Conservation (phyloP, 1,140 invertebrate species). For the Habropoda laboriosa region DNA sequence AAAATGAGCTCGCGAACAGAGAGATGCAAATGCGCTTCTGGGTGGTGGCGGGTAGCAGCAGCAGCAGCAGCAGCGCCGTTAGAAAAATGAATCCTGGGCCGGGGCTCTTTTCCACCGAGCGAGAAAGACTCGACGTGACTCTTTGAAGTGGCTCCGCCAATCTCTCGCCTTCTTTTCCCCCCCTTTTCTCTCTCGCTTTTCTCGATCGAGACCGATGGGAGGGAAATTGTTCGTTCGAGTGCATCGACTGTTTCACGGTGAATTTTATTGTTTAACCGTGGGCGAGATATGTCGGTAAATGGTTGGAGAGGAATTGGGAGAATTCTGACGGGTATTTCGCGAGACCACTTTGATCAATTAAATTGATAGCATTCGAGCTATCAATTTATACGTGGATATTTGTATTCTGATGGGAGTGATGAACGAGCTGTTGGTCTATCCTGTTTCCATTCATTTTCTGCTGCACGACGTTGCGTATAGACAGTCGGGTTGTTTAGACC, state of each 20-base stretch:
- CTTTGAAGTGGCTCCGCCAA: constrained; percentile 18
- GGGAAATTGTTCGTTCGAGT: not conserved
- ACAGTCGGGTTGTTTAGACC: no score
- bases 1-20: constrained; percentile 59
- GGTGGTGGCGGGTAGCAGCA: no score
- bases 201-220: not conserved
- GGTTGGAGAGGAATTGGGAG: no score
- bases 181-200: no score
- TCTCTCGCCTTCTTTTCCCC: not conserved
- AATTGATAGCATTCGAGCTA: no score
- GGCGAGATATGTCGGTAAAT: no score
- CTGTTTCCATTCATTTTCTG: not conserved
- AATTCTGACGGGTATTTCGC: not conserved
- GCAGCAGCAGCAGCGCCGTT: constrained; percentile 1
- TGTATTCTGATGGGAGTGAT: not conserved
- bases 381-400: not conserved
- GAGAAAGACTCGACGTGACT: not conserved
- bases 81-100: constrained; percentile 43
- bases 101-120: not conserved
- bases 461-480: no score
- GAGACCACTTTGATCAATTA: not conserved
- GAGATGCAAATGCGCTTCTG: constrained; percentile 45
- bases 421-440: not conserved
- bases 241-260: no score
- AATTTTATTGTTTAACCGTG: no score